Evolutionary conservation across 2,113 vertebrate genomes (phyloP).

Genomic region (Trochalopteron elliotii): DNA sequence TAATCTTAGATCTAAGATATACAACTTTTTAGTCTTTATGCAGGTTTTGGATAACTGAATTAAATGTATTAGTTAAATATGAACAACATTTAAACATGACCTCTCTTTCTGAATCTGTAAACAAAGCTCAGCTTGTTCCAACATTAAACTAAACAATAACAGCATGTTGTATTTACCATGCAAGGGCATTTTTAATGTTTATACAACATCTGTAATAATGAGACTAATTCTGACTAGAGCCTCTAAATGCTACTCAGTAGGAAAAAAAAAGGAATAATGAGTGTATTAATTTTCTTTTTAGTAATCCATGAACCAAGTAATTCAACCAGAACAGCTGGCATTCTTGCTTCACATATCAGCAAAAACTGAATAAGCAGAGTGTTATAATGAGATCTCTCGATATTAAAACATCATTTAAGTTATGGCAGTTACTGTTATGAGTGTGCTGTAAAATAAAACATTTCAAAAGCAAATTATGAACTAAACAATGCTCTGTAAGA

Average conservation of each 20-base stretch:
- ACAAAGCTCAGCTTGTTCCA: not conserved
- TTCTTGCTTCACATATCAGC: not conserved
- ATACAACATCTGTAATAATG: not conserved
- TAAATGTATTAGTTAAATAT: not conserved
- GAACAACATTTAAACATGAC: not conserved
- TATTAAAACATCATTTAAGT: slow-evolving; percentile 6
- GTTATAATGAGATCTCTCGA: not conserved
- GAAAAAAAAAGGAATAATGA: not conserved
- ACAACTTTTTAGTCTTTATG: not conserved
- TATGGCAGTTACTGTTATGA: not conserved
- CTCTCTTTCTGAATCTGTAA: not conserved
- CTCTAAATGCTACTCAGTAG: not conserved
- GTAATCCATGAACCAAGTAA: not conserved
- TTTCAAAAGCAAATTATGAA: not conserved
- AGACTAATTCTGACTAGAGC: not conserved
- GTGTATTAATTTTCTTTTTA: slow-evolving; percentile 1
- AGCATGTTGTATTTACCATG: not conserved
- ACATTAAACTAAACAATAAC: not conserved
- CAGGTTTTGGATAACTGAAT: not conserved
- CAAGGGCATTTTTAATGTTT: not conserved
- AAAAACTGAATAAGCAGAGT: not conserved
- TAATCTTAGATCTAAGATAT: not conserved
- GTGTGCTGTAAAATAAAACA: not conserved
- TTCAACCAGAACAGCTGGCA: not conserved
- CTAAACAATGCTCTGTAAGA: not conserved